Conservation (phyloP, 1,140 invertebrate species). For the Condylostylus longicornis region DNA sequence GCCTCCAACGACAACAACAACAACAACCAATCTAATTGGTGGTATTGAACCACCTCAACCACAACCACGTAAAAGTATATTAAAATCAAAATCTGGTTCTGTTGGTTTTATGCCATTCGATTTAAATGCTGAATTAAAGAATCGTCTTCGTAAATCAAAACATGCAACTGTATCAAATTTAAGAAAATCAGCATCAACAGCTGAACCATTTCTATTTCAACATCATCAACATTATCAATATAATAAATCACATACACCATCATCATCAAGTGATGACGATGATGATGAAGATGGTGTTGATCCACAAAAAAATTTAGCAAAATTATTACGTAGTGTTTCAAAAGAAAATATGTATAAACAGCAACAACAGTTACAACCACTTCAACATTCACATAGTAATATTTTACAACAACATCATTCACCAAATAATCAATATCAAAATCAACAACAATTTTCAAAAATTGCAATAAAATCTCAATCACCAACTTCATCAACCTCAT, state of each 20-base stretch:
- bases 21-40: no score
- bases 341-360: slow-evolving; percentile 15
- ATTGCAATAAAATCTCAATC: no score
- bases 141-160: slow-evolving; percentile 24
- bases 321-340: slow-evolving; percentile 19
- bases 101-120: slow-evolving; percentile 25
- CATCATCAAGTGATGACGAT: neutral
- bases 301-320: slow-evolving; percentile 15
- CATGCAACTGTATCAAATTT: slow-evolving; percentile 28
- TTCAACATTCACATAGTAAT: neutral
- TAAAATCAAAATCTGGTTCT: slow-evolving; percentile 35
- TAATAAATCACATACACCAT: neutral
- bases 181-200: slow-evolving; percentile 24
- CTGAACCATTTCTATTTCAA: slow-evolving; percentile 5
- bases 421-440: no score
- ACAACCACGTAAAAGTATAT: slow-evolving; percentile 35
- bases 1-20: neutral
- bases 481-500: no score
- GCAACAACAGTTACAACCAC: neutral
- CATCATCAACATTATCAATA: neutral
- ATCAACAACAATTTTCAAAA: neutral
- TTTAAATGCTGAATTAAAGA: slow-evolving; percentile 28
- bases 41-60: neutral
- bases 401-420: no score
- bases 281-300: slow-evolving; percentile 3